Evolutionary conservation across 2,797 vertebrate genomes (phyloP).

Genomic region (Garrulus glandarius): DNA sequence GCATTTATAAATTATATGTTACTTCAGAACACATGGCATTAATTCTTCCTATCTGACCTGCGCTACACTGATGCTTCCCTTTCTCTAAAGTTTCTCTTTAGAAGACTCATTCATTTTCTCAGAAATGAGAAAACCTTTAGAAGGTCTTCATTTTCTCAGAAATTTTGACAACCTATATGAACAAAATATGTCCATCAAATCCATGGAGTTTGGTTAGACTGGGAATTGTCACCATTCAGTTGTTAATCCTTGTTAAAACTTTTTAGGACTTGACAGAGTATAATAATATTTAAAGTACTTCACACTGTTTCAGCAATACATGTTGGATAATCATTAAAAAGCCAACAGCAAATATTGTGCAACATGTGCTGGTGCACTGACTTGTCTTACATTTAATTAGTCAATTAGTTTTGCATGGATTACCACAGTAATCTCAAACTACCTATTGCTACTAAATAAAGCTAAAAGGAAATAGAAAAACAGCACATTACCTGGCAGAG

Average conservation of each 20-base stretch:
- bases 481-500: slow-evolving; percentile 55
- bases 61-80: background rate
- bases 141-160: background rate
- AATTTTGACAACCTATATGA: background rate
- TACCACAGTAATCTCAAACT: slow-evolving; percentile 7
- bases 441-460: background rate
- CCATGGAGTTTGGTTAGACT: background rate
- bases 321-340: slow-evolving; percentile 32
- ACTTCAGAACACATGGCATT: background rate
- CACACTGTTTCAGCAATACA: background rate
- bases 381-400: slow-evolving; percentile 48
- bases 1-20: background rate
- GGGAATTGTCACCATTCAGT: background rate
- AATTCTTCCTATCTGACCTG: background rate
- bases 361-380: background rate
- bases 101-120: background rate
- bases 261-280: background rate
- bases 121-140: too few species aligned
- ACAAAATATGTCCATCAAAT: background rate
- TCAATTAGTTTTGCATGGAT: slow-evolving; percentile 39
- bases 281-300: background rate
- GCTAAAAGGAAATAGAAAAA: slow-evolving; percentile 24
- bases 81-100: background rate
- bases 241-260: background rate
- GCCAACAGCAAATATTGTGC: background rate